Evolutionary conservation across 2,113 vertebrate species (phyloP).

Genomic region (Sceloporus undulatus): DNA sequence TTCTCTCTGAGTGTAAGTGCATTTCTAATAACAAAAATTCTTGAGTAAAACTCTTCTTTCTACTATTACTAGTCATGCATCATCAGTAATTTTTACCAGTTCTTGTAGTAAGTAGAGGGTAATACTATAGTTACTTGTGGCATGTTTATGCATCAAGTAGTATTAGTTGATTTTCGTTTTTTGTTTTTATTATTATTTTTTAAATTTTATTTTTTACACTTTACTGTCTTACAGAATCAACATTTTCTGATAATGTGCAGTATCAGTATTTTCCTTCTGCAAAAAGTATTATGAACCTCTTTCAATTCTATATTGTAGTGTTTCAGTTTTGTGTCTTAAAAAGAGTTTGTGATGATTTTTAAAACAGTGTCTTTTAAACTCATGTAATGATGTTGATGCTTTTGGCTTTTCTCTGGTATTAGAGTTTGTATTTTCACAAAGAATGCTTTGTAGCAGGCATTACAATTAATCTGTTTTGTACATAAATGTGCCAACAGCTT

Average conservation of each 20-base stretch:
- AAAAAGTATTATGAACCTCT: conserved; percentile 89
- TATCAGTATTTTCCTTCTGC: conserved; percentile 89
- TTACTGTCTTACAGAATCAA: conserved; percentile 86
- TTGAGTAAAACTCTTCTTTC: conserved; percentile 89
- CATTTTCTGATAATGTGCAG: conserved; percentile 92
- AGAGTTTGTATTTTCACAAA: conserved; percentile 99
- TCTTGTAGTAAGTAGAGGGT: conserved; percentile 92
- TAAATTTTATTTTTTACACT: conserved; percentile 77
- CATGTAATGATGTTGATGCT: conserved; percentile 90
- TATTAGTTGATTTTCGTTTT: conserved; percentile 87
- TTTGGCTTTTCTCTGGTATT: conserved; percentile 90
- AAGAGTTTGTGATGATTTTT: conserved; percentile 93
- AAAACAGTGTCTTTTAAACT: conserved; percentile 90
- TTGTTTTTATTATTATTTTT: conserved; percentile 65
- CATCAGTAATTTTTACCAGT: conserved; percentile 90
- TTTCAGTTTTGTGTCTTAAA: conserved; percentile 93
- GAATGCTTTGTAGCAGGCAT: conserved; percentile 98
- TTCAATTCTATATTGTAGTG: conserved; percentile 92
- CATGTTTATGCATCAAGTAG: conserved; percentile 98
- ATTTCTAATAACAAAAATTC: conserved; percentile 89
- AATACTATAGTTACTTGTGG: conserved; percentile 94
- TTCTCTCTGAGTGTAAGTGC: conserved; percentile 95
- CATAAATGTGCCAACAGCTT: conserved; percentile 99
- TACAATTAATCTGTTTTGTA: conserved; percentile 98
- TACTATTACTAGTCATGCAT: conserved; percentile 92